Evolutionary conservation across 2,797 vertebrate genomes (phyloP).

Genomic region (Pangasius krempfi): DNA sequence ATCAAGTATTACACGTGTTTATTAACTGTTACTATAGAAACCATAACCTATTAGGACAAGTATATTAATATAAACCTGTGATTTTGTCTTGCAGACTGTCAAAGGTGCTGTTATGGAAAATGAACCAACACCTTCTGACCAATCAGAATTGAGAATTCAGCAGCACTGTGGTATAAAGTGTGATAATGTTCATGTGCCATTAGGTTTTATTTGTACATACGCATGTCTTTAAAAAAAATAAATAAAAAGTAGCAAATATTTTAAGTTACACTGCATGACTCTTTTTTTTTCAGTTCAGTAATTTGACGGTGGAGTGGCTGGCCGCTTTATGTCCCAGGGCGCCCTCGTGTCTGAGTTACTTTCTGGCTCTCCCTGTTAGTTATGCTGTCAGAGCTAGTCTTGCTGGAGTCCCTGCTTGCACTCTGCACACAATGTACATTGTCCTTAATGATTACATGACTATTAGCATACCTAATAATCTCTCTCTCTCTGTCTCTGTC

Average conservation of each 20-base stretch:
- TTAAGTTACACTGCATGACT: not conserved
- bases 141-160: not conserved
- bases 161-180: not conserved
- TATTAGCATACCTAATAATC: too few species aligned
- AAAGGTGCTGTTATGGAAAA: not conserved
- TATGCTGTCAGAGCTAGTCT: too few species aligned
- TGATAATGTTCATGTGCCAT: not conserved
- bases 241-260: not conserved
- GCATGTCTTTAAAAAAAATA: not conserved
- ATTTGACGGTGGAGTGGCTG: not conserved
- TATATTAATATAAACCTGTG: not conserved
- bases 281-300: not conserved
- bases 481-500: too few species aligned
- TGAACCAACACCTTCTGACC: not conserved
- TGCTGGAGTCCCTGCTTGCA: too few species aligned
- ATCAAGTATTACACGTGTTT: not conserved
- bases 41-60: not conserved
- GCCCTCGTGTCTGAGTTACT: too few species aligned
- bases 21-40: not conserved
- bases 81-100: not conserved
- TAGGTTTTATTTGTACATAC: not conserved
- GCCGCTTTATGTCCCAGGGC: too few species aligned
- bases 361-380: too few species aligned
- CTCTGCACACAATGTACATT: too few species aligned
- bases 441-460: too few species aligned